These are phyloP conservation scores for Bombyx huttoni DNA, from an alignment of 2,888 invertebrate genomes.

Conservation along the genomic window DNA sequence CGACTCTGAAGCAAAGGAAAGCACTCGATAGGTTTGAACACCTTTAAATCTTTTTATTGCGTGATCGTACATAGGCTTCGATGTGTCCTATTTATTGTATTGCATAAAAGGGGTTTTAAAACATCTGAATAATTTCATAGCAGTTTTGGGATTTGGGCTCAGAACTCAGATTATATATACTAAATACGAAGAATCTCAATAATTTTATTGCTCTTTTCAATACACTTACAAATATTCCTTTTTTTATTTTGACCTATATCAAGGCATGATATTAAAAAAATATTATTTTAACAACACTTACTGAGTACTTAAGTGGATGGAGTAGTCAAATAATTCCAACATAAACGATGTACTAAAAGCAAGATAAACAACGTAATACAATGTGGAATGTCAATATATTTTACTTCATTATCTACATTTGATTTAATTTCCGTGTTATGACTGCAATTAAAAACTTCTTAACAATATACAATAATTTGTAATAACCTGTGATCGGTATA, in stretches of 20 bases:
- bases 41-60: too few relatives aligned
- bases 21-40: too few relatives aligned
- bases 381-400: constrained; percentile 73
- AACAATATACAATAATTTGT: constrained; percentile 57
- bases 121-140: too few relatives aligned
- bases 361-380: constrained; percentile 66
- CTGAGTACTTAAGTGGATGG: neutral
- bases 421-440: constrained; percentile 56
- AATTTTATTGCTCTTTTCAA: neutral
- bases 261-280: neutral
- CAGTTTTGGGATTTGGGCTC: neutral
- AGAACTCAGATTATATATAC: neutral
- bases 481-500: constrained; percentile 31
- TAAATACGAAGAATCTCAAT: neutral
- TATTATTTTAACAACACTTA: neutral
- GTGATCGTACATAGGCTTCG: too few relatives aligned
- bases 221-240: constrained; percentile 2
- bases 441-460: constrained; percentile 58
- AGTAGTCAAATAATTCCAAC: constrained; percentile 6
- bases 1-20: too few relatives aligned
- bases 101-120: neutral
- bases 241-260: neutral
- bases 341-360: constrained; percentile 13
- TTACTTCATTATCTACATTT: constrained; percentile 67
- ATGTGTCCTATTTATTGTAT: neutral